phyloP scores from a whole-genome alignment of 2,113 vertebrate genomes.

The Gallinago undulata region DNA sequence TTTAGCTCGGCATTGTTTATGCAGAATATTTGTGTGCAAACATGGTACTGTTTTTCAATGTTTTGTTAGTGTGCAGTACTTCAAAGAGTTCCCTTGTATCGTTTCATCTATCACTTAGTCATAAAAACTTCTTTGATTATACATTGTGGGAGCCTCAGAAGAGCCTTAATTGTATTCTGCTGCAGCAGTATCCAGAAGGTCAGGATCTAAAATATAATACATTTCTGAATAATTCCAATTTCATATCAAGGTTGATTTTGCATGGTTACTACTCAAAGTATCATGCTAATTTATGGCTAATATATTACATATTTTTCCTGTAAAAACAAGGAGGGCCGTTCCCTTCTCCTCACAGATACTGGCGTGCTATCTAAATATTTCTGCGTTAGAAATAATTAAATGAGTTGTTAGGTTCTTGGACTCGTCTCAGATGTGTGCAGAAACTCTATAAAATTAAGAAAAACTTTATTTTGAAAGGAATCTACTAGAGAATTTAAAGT shows the following conservation, averaged over 20 bases:
- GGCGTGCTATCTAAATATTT: neutral
- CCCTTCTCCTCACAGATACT: neutral
- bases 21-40: neutral
- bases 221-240: constrained; percentile 30
- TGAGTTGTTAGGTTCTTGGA: fast-evolving
- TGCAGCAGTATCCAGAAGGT: constrained; percentile 24
- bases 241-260: constrained; percentile 32
- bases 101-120: neutral
- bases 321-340: neutral
- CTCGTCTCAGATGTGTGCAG: neutral
- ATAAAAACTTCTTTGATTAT: neutral
- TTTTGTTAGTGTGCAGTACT: neutral
- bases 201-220: constrained; percentile 33
- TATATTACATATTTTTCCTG: neutral
- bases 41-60: neutral
- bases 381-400: neutral
- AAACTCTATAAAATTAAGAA: neutral
- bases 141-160: neutral
- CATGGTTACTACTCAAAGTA: neutral
- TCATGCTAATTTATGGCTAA: neutral
- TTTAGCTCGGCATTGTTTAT: neutral
- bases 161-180: constrained; percentile 11
- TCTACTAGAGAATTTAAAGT: neutral
- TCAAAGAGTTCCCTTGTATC: neutral
- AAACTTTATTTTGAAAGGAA: neutral